These are phyloP conservation scores for Pocillopora damicornis DNA, from an alignment of 64 coral and sea anemone species.

Conservation along the genomic window DNA sequence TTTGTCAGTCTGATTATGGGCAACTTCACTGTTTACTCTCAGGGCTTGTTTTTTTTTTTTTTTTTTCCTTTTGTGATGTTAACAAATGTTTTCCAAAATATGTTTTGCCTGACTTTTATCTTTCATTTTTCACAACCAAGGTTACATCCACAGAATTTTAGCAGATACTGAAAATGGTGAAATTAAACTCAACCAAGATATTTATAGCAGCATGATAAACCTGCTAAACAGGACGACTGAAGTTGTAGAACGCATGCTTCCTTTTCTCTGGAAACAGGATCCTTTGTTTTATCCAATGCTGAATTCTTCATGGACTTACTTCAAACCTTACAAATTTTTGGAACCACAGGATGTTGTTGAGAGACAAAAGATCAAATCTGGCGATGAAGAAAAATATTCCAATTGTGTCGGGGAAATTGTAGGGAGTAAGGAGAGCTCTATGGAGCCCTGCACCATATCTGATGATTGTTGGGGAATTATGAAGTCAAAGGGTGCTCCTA, in stretches of 20 bases:
- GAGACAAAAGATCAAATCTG: neutral
- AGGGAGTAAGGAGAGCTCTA: neutral
- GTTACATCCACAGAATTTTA: neutral
- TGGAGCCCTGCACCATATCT: constrained; percentile 1
- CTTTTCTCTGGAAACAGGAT: neutral
- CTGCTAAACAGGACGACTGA: neutral
- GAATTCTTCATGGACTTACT: constrained; percentile 21
- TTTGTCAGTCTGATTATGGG: too few species aligned
- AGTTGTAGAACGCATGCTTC: neutral
- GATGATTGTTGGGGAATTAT: neutral
- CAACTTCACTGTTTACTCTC: too few species aligned
- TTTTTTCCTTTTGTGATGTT: neutral
- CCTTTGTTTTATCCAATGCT: constrained; percentile 17
- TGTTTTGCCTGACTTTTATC: too few species aligned
- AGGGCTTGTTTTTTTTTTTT: neutral
- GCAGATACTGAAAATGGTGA: constrained; percentile 6
- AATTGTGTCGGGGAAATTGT: neutral
- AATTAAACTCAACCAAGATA: neutral
- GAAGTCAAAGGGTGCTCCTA: constrained; percentile 13
- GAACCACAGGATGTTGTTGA: neutral
- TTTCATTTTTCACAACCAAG: neutral
- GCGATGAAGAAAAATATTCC: neutral
- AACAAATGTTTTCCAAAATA: neutral
- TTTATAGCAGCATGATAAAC: neutral
- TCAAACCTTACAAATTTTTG: neutral